Conservation (phyloP, 2,888 invertebrate genomes). For the Diaprepes abbreviatus region DNA sequence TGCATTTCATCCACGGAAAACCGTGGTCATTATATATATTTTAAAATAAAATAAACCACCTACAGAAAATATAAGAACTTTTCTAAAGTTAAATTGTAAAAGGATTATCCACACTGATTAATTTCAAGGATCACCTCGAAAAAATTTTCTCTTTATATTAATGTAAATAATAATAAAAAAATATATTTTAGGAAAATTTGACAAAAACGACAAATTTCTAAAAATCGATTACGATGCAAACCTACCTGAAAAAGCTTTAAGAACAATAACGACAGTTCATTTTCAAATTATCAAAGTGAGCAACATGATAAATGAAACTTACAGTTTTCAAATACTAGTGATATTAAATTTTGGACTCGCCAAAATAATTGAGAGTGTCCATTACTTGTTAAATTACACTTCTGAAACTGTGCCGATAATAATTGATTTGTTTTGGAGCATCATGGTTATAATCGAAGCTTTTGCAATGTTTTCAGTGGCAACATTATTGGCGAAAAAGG, state of each 20-base stretch:
- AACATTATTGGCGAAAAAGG: conserved; percentile 27
- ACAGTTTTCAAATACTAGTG: conserved; percentile 33
- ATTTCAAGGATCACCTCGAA: no score
- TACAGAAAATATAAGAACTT: no score
- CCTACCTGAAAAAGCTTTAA: conserved; percentile 22
- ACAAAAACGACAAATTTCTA: neutral
- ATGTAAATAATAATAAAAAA: no score
- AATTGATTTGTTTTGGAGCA: conserved; percentile 29
- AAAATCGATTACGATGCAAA: conserved; percentile 22
- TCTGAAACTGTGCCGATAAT: conserved; percentile 6
- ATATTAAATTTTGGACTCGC: conserved; percentile 24
- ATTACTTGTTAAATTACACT: conserved; percentile 16
- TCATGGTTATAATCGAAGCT: conserved; percentile 22
- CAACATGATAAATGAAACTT: conserved; percentile 33
- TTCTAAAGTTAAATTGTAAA: no score
- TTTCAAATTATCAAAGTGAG: conserved; percentile 28
- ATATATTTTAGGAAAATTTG: conserved; percentile 26
- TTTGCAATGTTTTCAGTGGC: conserved; percentile 21
- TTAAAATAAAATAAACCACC: no score
- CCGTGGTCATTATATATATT: no score
- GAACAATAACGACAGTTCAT: conserved; percentile 24
- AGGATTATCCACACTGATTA: no score
- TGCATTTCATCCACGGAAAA: no score
- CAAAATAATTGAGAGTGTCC: conserved; percentile 18
- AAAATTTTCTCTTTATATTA: no score